Conservation (phyloP, 2,888 invertebrate species). For the Mesorhabditis spiculigera region DNA sequence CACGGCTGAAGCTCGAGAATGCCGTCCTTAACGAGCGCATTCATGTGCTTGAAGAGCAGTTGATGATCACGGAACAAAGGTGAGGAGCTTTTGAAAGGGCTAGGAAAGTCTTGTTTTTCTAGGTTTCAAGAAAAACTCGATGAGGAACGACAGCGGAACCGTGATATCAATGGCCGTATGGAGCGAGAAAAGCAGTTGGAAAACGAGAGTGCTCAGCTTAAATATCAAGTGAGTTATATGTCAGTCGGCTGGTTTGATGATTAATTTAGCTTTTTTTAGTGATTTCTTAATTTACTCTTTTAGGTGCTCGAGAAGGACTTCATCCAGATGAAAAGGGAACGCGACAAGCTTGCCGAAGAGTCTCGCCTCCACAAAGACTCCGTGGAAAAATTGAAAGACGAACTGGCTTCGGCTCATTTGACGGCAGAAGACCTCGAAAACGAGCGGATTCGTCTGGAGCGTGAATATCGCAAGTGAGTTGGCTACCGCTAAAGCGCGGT, state of each 20-base stretch:
- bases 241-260: too few species aligned
- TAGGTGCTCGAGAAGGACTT: conserved; percentile 46
- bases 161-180: conserved; percentile 37
- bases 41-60: conserved; percentile 52
- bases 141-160: conserved; percentile 44
- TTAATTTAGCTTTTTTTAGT: neutral
- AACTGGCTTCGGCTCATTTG: conserved; percentile 36
- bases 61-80: conserved; percentile 43
- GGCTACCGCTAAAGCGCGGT: neutral
- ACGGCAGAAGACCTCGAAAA: conserved; percentile 39
- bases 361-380: conserved; percentile 26
- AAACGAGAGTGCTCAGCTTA: conserved; percentile 37
- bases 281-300: neutral
- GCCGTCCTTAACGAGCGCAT: conserved; percentile 54
- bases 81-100: conserved; percentile 7
- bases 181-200: conserved; percentile 54
- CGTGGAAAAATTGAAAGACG: conserved; percentile 33
- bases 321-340: conserved; percentile 25
- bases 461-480: conserved; percentile 42
- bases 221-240: conserved; percentile 31
- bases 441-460: conserved; percentile 37
- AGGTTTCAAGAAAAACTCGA: conserved; percentile 46
- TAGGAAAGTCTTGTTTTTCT: neutral
- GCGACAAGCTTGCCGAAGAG: conserved; percentile 34
- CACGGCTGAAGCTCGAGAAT: conserved; percentile 52